Conservation (phyloP, 2,797 vertebrate genomes). For the Scolopax rusticola region DNA sequence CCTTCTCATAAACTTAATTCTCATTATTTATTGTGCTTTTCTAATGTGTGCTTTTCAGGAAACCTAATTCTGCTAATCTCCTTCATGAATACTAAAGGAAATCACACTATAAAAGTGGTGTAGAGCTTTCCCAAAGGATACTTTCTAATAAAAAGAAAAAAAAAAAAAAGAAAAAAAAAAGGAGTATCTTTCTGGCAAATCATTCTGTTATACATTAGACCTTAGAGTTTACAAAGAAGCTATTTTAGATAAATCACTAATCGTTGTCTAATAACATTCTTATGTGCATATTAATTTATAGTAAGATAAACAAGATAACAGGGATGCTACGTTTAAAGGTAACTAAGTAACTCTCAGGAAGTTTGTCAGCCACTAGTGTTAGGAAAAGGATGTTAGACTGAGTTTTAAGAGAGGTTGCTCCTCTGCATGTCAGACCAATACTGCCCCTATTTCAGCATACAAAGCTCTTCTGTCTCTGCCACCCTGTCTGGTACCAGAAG, state of each 20-base stretch:
- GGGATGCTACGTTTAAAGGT: neutral
- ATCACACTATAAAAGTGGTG: neutral
- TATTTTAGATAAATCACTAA: neutral
- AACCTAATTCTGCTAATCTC: neutral
- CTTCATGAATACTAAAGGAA: neutral
- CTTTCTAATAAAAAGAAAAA: neutral
- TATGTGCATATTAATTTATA: neutral
- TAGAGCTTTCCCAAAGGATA: neutral
- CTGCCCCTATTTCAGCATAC: neutral
- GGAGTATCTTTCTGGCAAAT: neutral
- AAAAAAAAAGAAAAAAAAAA: neutral
- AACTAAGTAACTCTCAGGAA: neutral
- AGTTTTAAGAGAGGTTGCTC: neutral
- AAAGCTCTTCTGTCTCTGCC: neutral
- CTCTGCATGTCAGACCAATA: neutral
- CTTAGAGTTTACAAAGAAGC: neutral
- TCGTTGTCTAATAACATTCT: neutral
- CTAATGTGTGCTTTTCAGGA: neutral
- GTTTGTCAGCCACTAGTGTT: neutral
- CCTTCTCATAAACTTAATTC: neutral
- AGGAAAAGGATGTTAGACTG: neutral
- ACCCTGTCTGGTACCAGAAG: neutral
- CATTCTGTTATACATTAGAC: neutral
- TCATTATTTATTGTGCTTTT: neutral
- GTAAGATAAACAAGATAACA: neutral